These are phyloP conservation scores for Gallinago undulata DNA, from an alignment of 2,113 vertebrate species.

Conservation along the genomic window DNA sequence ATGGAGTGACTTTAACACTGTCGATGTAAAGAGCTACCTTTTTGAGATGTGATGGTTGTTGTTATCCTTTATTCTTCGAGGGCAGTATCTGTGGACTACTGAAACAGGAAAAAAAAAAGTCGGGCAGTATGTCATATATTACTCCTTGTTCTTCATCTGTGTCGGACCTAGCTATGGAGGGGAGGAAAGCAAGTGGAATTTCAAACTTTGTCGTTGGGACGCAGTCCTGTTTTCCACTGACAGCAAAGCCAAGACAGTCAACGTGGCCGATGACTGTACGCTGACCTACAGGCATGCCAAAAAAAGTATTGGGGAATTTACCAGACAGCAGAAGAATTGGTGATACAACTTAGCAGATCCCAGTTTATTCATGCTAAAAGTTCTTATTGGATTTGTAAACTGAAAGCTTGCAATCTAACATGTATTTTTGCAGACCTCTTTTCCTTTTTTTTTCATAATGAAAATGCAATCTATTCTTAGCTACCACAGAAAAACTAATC, in stretches of 20 bases:
- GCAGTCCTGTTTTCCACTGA: background rate
- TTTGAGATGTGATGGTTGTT: background rate
- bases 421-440: background rate
- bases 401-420: background rate
- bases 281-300: background rate
- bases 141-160: background rate
- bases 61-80: too few species aligned
- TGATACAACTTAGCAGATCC: background rate
- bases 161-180: rapidly evolving
- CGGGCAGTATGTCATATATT: too few species aligned
- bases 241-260: background rate
- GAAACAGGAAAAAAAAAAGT: background rate
- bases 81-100: too few species aligned
- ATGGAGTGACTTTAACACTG: rapidly evolving
- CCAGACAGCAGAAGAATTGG: background rate
- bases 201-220: too few species aligned
- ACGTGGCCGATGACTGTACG: rapidly evolving
- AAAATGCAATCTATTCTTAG: background rate
- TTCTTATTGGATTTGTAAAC: background rate
- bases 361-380: background rate
- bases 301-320: background rate
- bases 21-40: rapidly evolving
- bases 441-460: background rate
- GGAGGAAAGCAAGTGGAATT: background rate
- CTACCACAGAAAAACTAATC: background rate